Percentiles rank a stretch among this genome's conserved stretches.
These are phyloP conservation scores for Lytechinus pictus DNA, from an alignment of 35 echinoderm and acorn worm genomes.

Conservation along the genomic window DNA sequence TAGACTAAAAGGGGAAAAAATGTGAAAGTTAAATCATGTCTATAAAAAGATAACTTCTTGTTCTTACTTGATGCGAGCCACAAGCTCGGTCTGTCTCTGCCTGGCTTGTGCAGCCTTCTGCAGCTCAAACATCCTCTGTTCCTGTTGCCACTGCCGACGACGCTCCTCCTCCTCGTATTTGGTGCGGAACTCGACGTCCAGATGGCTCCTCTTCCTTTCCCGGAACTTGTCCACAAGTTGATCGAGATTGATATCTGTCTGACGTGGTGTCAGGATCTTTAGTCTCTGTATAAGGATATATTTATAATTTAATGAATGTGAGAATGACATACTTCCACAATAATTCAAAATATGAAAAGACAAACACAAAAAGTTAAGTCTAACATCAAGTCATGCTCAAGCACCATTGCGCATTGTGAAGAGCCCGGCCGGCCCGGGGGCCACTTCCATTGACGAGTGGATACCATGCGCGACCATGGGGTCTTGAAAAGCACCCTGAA, in stretches of 20 bases:
- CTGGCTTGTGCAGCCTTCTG: conserved; percentile 81
- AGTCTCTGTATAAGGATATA: conserved; percentile 62
- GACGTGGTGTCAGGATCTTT: conserved; percentile 89
- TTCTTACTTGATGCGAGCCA: conserved; percentile 90
- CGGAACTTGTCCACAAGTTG: conserved; percentile 92
- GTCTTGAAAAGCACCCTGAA: no score
- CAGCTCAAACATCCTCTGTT: conserved; percentile 80
- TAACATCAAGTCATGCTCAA: no score
- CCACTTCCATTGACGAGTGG: no score
- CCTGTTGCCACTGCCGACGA: conserved; percentile 81
- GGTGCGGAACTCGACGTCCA: conserved; percentile 86
- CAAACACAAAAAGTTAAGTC: no score
- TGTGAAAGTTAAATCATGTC: no score
- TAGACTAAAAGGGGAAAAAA: no score
- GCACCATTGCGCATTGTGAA: no score
- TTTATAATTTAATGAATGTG: background rate
- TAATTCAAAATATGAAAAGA: no score
- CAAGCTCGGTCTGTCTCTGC: conserved; percentile 84
- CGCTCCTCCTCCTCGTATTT: conserved; percentile 86
- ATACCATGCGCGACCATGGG: no score
- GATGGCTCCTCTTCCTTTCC: conserved; percentile 85
- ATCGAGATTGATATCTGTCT: conserved; percentile 86
- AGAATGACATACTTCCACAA: background rate
- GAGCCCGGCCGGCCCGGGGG: no score
- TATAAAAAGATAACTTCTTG: background rate